These are phyloP conservation scores for Cephus pygmeus DNA, from an alignment of 2,888 invertebrate species.

Conservation along the genomic window DNA sequence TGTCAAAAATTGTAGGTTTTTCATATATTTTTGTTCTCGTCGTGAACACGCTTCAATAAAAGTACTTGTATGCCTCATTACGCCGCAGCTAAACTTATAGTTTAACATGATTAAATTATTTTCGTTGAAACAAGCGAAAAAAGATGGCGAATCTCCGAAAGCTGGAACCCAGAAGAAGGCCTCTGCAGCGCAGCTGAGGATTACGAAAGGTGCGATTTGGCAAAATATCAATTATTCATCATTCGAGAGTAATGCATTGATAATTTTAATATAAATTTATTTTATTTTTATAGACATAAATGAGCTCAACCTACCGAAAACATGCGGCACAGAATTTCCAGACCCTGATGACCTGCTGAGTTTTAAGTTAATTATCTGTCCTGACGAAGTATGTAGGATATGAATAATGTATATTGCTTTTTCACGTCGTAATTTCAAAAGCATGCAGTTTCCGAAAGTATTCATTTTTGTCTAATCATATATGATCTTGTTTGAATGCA, in stretches of 20 bases:
- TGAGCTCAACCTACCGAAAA: slow-evolving; percentile 96
- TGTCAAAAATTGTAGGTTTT: slow-evolving; percentile 26
- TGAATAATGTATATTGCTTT: slow-evolving; percentile 11
- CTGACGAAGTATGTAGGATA: slow-evolving; percentile 81
- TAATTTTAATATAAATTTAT: not conserved
- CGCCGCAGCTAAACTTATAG: slow-evolving; percentile 33
- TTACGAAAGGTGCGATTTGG: slow-evolving; percentile 86
- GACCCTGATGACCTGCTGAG: slow-evolving; percentile 96
- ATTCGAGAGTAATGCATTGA: no score
- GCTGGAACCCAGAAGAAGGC: slow-evolving; percentile 88
- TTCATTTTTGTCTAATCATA: not conserved
- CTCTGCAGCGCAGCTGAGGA: slow-evolving; percentile 95
- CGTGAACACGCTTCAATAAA: slow-evolving; percentile 18
- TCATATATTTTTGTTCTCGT: slow-evolving; percentile 29
- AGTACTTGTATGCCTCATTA: slow-evolving; percentile 39
- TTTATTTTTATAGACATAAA: slow-evolving; percentile 85
- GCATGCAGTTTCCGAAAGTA: not conserved
- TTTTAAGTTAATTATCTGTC: slow-evolving; percentile 95
- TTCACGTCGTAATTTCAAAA: not conserved
- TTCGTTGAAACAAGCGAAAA: slow-evolving; percentile 97
- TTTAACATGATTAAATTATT: slow-evolving; percentile 95
- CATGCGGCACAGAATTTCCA: slow-evolving; percentile 95
- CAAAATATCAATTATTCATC: no score
- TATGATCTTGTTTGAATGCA: no score
- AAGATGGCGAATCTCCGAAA: slow-evolving; percentile 91